phyloP scores from a whole-genome alignment of 2,888 invertebrate genomes.

The Cerastis leucographa region DNA sequence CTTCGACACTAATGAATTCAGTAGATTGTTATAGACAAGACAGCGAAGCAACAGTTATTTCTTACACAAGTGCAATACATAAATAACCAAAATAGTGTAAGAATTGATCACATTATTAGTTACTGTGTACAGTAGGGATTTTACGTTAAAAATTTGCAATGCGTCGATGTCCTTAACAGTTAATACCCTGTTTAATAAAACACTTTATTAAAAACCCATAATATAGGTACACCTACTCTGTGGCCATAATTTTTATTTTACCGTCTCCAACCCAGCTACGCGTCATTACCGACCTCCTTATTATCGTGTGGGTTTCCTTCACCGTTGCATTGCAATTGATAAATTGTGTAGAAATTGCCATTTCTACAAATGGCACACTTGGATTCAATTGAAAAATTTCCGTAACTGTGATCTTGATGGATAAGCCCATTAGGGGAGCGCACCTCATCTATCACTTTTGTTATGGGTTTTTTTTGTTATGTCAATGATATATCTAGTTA shows the following conservation, averaged over 20 bases:
- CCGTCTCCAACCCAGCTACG: background rate
- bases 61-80: background rate
- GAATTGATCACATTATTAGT: background rate
- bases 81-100: background rate
- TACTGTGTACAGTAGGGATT: background rate
- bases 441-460: constrained; percentile 51
- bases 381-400: constrained; percentile 48
- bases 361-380: constrained; percentile 45
- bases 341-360: constrained; percentile 58
- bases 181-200: background rate
- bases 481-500: constrained; percentile 36
- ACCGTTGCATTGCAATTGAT: constrained; percentile 59
- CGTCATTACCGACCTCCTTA: constrained; percentile 34
- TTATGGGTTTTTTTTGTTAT: constrained; percentile 36
- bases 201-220: background rate
- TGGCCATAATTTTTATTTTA: background rate
- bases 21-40: background rate
- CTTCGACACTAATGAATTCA: background rate
- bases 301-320: constrained; percentile 57
- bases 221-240: constrained; percentile 2
- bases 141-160: too few species aligned
- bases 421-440: constrained; percentile 51
- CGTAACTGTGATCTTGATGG: constrained; percentile 48
- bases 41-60: background rate
- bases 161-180: background rate